Base-by-base conservation (phyloP, 2,888 invertebrate genomes). In the Nipponacmea schrenckii region DNA sequence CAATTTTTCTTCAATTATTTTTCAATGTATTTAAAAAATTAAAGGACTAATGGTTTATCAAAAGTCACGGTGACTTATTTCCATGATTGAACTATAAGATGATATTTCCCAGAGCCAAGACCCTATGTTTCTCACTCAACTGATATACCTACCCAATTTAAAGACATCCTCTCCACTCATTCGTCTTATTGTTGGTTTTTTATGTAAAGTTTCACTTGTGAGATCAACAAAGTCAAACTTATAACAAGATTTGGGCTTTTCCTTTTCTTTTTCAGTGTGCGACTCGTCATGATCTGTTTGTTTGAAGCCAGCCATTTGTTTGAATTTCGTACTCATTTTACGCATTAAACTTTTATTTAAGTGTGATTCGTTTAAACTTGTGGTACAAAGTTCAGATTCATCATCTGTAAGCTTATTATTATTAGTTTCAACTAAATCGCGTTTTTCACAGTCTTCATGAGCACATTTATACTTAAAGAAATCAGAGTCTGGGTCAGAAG, bases 221-320 rank as follows among this genome's bases (percentile, higher is more conserved):
- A 85, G 75, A 71, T 85, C 85, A 69, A 83, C 72, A 31, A 85
- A 81, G 44, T 80, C 81, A 20, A 84, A 75, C 69, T 77, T 80
- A 24, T 27, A 64, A 64, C 62, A 63, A 39, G 67, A 79, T 72
- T 67, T 74, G 15, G 48, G 56, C 62, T 73, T 70, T 24, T 66
- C 64, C 1, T 74, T 74, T 14, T 65, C 75, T 14, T 80, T 80
- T 15, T 82, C 80, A 31, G 76, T 67, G 17, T 79, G 78, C 65
- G 69, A 24, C 62, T 69, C 39, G 48, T 66, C 46, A 31, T 66
- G 24, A 66, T 73, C 64, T 62, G 27, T n/a, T 26, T 70, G 64
- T 20, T 77, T 74, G 27, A 75, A 70, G n/a, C 73, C 69, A 48
- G 77, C 74, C 10, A 81, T 71, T 27, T 78, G 74, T 70, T 81